Evolutionary conservation across 2,888 invertebrate genomes (phyloP).

Genomic region (Melinaea marsaeus): DNA sequence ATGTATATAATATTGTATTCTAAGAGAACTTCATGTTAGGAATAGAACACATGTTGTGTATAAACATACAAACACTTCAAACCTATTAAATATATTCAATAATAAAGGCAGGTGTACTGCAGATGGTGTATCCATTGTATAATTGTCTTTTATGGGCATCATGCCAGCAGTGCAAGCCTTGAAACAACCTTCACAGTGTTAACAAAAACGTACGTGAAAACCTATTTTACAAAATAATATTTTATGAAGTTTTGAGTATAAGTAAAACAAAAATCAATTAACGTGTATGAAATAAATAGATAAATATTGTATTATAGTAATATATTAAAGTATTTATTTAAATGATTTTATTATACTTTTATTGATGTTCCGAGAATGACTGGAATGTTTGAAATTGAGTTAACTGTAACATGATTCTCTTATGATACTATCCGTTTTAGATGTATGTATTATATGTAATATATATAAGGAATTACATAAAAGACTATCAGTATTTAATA

Average conservation of each 20-base stretch:
- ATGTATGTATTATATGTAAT: too few relatives aligned
- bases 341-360: not conserved
- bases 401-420: too few relatives aligned
- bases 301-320: not conserved
- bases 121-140: slow-evolving; percentile 3
- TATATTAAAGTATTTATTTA: not conserved
- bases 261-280: too few relatives aligned
- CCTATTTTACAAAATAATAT: too few relatives aligned
- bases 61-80: too few relatives aligned
- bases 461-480: too few relatives aligned
- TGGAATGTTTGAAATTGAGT: not conserved
- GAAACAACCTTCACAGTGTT: not conserved
- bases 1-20: too few relatives aligned
- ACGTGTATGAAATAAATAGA: not conserved
- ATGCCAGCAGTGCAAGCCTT: slow-evolving; percentile 1
- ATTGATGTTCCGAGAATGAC: slow-evolving; percentile 3
- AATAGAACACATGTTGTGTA: too few relatives aligned
- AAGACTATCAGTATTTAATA: too few relatives aligned
- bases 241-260: too few relatives aligned
- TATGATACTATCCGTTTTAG: too few relatives aligned
- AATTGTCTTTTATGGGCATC: slow-evolving; percentile 1
- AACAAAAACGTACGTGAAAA: not conserved
- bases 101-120: slow-evolving; percentile 4
- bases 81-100: not conserved
- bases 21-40: too few relatives aligned